These are phyloP conservation scores for Meles meles DNA, from an alignment of 2,113 vertebrate species.

Conservation along the genomic window DNA sequence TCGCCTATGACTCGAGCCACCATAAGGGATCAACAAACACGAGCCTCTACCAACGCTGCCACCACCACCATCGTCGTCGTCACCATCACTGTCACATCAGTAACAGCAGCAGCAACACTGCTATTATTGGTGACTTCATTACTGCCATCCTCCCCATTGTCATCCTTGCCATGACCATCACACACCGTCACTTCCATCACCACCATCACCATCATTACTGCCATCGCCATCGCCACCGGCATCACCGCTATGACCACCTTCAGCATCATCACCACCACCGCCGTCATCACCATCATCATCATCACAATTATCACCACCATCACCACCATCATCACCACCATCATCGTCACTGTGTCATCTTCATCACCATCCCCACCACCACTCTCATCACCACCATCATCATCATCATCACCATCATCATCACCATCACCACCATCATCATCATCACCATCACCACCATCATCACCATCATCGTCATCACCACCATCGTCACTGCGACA, in stretches of 20 bases:
- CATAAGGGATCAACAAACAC: background rate
- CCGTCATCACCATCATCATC: too few species aligned
- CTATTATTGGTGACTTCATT: too few species aligned
- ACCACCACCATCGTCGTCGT: accelerated
- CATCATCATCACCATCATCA: too few species aligned
- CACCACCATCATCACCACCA: background rate
- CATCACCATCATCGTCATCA: too few species aligned
- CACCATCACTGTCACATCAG: background rate
- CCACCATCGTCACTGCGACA: too few species aligned
- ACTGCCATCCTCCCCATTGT: background rate
- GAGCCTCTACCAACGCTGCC: accelerated
- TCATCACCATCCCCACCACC: background rate
- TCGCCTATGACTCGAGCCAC: accelerated
- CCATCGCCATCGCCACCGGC: accelerated
- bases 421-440: accelerated
- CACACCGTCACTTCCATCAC: background rate
- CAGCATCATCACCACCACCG: too few species aligned
- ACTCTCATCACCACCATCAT: background rate
- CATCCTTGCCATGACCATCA: background rate
- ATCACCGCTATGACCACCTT: too few species aligned
- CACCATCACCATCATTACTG: background rate
- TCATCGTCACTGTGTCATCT: accelerated
- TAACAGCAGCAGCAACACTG: too few species aligned
- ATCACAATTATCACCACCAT: accelerated
- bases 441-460: background rate